A percentile compares a stretch with the other conserved stretches of the same genome.
phyloP scores from a whole-genome alignment of 2,888 invertebrate species.

The Bellardia bayeri region DNA sequence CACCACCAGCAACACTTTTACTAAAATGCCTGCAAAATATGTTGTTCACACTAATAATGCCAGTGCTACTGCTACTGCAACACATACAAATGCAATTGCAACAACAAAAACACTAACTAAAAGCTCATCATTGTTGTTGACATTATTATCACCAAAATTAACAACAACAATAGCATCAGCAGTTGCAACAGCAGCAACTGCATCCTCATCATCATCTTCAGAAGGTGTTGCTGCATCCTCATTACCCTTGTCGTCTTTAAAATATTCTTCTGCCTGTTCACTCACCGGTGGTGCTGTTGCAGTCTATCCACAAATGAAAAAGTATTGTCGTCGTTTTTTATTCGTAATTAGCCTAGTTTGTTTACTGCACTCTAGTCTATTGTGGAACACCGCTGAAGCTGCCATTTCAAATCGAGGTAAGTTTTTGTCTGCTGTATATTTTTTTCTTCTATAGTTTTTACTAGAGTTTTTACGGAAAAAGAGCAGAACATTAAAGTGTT shows the following conservation, averaged over 20 bases:
- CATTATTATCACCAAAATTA: slow-evolving; percentile 32
- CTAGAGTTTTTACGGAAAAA: neutral
- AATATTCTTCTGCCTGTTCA: slow-evolving; percentile 47
- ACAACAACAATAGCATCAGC: slow-evolving; percentile 4
- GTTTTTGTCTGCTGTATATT: slow-evolving; percentile 68
- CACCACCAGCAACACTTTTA: slow-evolving; percentile 41
- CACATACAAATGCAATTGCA: slow-evolving; percentile 19
- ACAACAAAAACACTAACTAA: slow-evolving; percentile 27
- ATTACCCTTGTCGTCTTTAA: slow-evolving; percentile 62
- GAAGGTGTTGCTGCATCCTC: slow-evolving; percentile 29
- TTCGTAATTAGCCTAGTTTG: slow-evolving; percentile 84
- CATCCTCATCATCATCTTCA: slow-evolving; percentile 15
- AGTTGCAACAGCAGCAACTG: slow-evolving; percentile 27
- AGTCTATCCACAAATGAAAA: slow-evolving; percentile 78
- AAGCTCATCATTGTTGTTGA: slow-evolving; percentile 35
- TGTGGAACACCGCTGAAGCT: slow-evolving; percentile 80
- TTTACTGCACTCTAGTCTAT: slow-evolving; percentile 81
- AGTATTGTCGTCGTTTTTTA: slow-evolving; percentile 80
- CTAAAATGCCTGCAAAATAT: slow-evolving; percentile 66
- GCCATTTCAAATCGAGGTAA: slow-evolving; percentile 84
- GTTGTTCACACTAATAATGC: slow-evolving; percentile 29
- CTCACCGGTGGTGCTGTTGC: slow-evolving; percentile 73
- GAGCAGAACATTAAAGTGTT: neutral
- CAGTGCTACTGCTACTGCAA: slow-evolving; percentile 6
- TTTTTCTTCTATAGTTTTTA: neutral